phyloP scores from a whole-genome alignment of 2,888 invertebrate species.

The Standfussiana lucernea region DNA sequence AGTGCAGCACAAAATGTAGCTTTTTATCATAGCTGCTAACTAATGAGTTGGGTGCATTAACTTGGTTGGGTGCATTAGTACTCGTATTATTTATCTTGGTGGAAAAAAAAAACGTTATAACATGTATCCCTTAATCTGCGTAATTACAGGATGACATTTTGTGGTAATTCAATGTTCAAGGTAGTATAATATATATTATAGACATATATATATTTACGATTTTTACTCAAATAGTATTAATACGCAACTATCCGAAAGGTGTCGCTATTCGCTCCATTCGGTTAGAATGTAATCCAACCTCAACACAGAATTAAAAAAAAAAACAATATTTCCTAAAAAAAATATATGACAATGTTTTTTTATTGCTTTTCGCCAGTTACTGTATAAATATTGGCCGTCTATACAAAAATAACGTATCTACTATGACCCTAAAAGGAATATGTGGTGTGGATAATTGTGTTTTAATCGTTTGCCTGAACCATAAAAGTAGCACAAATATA shows the following conservation, averaged over 20 bases:
- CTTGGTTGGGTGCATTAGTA: background rate
- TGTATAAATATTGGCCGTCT: background rate
- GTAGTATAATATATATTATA: no score
- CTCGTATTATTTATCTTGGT: background rate
- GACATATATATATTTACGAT: no score
- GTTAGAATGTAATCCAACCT: background rate
- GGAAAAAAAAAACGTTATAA: background rate
- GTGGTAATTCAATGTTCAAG: background rate
- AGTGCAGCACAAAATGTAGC: constrained; percentile 47
- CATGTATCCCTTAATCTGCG: background rate
- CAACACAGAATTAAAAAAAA: no score
- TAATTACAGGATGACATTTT: background rate
- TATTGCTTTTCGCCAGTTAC: background rate
- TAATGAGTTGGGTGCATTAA: constrained; percentile 42
- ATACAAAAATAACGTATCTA: background rate
- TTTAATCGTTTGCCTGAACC: background rate
- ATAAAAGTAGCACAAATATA: background rate
- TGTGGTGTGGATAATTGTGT: background rate
- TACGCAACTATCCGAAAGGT: background rate
- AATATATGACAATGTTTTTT: no score
- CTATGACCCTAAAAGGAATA: background rate
- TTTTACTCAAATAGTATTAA: background rate
- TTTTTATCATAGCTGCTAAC: constrained; percentile 50
- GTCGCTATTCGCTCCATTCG: background rate
- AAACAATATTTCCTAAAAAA: no score